phyloP scores from a whole-genome alignment of 53 echinoderm and acorn worm species.

The Holothuria scabra region DNA sequence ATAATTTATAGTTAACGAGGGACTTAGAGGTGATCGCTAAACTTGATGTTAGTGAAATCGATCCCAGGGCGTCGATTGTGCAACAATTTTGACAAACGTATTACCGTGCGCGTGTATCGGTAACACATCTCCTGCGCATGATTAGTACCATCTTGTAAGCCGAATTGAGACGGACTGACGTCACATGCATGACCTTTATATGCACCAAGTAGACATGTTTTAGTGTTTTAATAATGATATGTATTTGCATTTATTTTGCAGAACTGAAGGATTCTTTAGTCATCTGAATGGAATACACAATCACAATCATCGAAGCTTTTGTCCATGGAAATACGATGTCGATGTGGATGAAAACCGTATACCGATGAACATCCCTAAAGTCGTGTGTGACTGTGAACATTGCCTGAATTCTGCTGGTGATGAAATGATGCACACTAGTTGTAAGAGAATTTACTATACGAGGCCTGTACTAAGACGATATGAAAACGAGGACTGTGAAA shows the following conservation, averaged over 20 bases:
- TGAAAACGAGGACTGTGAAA: neutral
- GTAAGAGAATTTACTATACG: neutral
- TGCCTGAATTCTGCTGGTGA: neutral
- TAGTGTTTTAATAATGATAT: no score
- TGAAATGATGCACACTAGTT: neutral
- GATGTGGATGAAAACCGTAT: conserved; percentile 13
- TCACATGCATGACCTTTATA: no score
- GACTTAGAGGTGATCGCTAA: no score
- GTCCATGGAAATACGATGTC: conserved; percentile 17
- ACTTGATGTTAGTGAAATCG: no score
- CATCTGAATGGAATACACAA: neutral
- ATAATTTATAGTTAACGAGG: no score
- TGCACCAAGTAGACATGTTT: no score
- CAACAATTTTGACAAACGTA: no score
- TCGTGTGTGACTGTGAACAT: neutral
- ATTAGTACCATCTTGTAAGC: no score
- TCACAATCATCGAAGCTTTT: neutral
- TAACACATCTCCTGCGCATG: no score
- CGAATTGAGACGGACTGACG: no score
- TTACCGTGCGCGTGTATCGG: no score
- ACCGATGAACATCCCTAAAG: neutral
- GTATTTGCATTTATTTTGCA: neutral
- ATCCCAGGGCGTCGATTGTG: no score
- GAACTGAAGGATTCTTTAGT: neutral
- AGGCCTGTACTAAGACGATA: neutral